Base-by-base conservation (phyloP, 2,797 vertebrate species). In the Erithacus rubecula region DNA sequence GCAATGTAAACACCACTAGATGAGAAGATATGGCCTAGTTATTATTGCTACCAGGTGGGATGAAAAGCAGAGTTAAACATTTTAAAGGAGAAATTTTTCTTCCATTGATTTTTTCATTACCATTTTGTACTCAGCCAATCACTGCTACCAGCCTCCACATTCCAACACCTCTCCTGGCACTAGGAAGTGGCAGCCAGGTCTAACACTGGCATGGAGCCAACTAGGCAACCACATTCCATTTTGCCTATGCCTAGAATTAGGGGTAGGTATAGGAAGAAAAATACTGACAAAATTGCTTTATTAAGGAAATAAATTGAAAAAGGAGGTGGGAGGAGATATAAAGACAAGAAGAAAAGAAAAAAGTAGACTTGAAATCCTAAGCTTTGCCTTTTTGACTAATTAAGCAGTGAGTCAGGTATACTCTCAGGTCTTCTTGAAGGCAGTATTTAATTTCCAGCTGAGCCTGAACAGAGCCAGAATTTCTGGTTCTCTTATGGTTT, bases 111-210 rank as follows among this genome's bases (percentile, higher is more conserved):
- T 93, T 93, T 64, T 65, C 29, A 22, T 59, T 77, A 60, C 27
- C 18, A 44, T 74, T 21, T 43, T 74, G 32, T 1, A 39, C 74
- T 59, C 75, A 60, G 62, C n/a, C 52, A 55, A 5, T 7, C 1
- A 0, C n/a, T 67, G 32, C 60, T 67, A 20, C 55, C 47, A 72
- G 17, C 39, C 23, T 24, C 3, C 0, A 0, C 7, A 76, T 9
- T 29, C 44, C 27, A 52, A 11, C 16, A 44, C 5, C 14, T 34
- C 47, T 74, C 55, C 75, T 6, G 8, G 68, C 52, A 65, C 52
- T 37, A 64, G 60, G 15, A 14, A 17, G 36, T 29, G 32, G 32
- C 51, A 43, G 24, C 34, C 46, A 27, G 22, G 30, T 63, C 32
- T 41, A 34, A 72, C 0, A 0, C 14, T 23, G 26, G 27, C 27